Base-by-base conservation (phyloP, 2,113 vertebrate genomes). In the Fulica atra region DNA sequence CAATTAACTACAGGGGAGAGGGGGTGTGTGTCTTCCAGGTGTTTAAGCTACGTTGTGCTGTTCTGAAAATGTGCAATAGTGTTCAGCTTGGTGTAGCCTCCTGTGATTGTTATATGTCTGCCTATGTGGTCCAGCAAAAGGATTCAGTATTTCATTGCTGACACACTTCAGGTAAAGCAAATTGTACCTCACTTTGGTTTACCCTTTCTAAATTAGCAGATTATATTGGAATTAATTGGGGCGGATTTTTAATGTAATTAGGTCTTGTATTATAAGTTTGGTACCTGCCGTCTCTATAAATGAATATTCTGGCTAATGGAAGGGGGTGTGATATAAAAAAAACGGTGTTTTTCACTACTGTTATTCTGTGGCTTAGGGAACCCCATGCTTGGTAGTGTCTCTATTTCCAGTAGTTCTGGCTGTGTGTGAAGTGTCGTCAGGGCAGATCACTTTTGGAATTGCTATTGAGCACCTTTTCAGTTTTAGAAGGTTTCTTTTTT, bases 1-100 rank as follows among this genome's bases (percentile, higher is more conserved):
- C 3, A 56, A 19, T 78, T 81, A 38, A 11, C 2, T 68, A 36
- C 1, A 2, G 16, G 3, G 2, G 4, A 2, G 2, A 35, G 40
- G 44, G 44, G 42, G 42, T 7, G 2, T 24, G 6, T 63, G 7
- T 54, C 1, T 0, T 51, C 21, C 31, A 16, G 26, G 4, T 61
- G 23, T 63, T 76, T 59, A 54, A 36, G 71, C 14, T 53, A 7
- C 7, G 2, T 61, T 85, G 31, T 86, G 16, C 29, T 29, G 28
- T 82, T 93, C 31, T 36, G 80, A 82, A 92, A 72, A 80, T 53
- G 10, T 72, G 15, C 53, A 57, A 5, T 38, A 23, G 18, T 9
- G 6, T 88, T 92, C 53, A 86, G 76, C 14, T 44, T 54, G 11
- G 3, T 61, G 33, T 51, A 74, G 23, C n/a, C 9, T 89, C 24